A percentile compares a stretch with the other conserved stretches of the same genome.
These are phyloP conservation scores for Synergus laeviventris DNA, from an alignment of 2,888 invertebrate genomes.

Conservation along the genomic window DNA sequence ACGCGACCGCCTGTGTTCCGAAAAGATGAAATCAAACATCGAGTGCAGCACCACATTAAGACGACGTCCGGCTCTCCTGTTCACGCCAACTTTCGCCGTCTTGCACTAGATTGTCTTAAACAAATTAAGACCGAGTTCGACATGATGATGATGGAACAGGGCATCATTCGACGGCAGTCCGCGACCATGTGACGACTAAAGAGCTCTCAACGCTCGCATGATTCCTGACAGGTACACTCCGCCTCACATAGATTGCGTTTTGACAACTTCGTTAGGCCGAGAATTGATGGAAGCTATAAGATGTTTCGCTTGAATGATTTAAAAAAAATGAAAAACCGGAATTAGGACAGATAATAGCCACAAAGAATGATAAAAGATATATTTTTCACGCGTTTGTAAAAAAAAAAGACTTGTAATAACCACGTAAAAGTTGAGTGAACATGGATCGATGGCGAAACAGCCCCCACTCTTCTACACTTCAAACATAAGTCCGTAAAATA, in stretches of 20 bases:
- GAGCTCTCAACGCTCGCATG: constrained; percentile 41
- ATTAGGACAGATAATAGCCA: no score
- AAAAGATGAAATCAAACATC: constrained; percentile 37
- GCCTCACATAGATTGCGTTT: constrained; percentile 4
- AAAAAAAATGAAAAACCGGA: no score
- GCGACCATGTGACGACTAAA: constrained; percentile 49
- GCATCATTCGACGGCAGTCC: constrained; percentile 55
- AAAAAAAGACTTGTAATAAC: no score
- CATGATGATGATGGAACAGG: constrained; percentile 57
- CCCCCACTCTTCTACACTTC: no score
- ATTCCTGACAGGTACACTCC: constrained; percentile 47
- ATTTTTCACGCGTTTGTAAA: neutral
- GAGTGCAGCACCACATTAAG: constrained; percentile 57
- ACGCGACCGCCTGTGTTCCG: constrained; percentile 13
- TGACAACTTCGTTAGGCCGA: no score
- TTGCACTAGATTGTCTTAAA: constrained; percentile 61
- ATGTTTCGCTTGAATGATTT: no score
- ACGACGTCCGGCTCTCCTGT: constrained; percentile 63
- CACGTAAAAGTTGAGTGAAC: no score
- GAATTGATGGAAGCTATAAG: no score
- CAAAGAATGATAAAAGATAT: no score
- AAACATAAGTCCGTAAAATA: no score
- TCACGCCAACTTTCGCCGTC: constrained; percentile 58
- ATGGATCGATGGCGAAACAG: no score
- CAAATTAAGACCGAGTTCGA: constrained; percentile 62